Percentiles rank a stretch among this genome's conserved stretches.
Evolutionary conservation across 92 coral and sea anemone species (phyloP).

Genomic region (Galaxea fascicularis): DNA sequence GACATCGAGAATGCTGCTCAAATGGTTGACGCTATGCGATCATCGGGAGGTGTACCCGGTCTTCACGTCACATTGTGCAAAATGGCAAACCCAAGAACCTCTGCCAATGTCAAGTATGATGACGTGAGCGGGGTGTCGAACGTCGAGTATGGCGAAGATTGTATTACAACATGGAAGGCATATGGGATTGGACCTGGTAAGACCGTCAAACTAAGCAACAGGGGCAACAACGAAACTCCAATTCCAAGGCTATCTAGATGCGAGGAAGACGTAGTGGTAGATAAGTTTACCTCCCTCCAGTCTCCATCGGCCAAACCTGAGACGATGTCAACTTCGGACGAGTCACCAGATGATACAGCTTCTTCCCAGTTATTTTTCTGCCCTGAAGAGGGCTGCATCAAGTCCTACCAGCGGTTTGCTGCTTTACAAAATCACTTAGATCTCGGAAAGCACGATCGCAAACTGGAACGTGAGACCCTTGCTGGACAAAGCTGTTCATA

Average conservation of each 20-base stretch:
- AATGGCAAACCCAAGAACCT: background rate
- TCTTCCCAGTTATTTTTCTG: too few relatives aligned
- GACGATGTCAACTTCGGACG: background rate
- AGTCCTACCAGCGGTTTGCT: slow-evolving; percentile 31
- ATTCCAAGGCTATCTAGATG: too few relatives aligned
- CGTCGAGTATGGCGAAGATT: slow-evolving; percentile 41
- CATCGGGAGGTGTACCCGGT: too few relatives aligned
- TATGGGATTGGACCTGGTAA: slow-evolving; percentile 25
- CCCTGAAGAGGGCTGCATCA: slow-evolving; percentile 45
- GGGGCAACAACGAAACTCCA: too few relatives aligned
- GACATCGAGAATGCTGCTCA: too few relatives aligned
- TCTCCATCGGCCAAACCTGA: background rate
- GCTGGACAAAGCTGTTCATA: slow-evolving; percentile 54
- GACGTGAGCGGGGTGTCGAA: too few relatives aligned
- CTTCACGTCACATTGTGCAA: slow-evolving; percentile 49
- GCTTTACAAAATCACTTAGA: slow-evolving; percentile 45
- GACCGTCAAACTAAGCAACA: background rate
- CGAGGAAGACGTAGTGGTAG: too few relatives aligned
- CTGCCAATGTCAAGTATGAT: slow-evolving; percentile 9
- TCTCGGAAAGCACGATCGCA: slow-evolving; percentile 41
- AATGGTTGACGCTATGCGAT: too few relatives aligned
- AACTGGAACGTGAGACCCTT: slow-evolving; percentile 55
- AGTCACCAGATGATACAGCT: background rate
- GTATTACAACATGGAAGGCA: slow-evolving; percentile 19
- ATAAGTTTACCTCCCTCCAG: too few relatives aligned